Evolutionary conservation across 2,888 invertebrate genomes (phyloP).

Genomic region (Nowickia ferox): DNA sequence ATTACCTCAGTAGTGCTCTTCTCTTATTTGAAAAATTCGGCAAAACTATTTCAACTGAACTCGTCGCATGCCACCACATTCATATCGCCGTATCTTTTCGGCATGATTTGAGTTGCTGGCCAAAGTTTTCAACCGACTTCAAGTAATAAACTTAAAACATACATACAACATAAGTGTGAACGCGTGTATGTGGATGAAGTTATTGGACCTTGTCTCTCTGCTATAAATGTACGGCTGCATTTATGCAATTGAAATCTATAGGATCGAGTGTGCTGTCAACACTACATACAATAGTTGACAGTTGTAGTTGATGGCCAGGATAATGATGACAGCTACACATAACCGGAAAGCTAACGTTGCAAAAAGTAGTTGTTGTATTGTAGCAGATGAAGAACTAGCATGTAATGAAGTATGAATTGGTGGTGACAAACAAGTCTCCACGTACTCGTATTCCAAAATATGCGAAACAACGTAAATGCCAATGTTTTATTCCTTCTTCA

Average conservation of each 20-base stretch:
- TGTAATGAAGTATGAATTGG: conserved; percentile 38
- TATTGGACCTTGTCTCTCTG: background rate
- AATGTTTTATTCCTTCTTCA: conserved; percentile 46
- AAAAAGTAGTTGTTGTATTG: conserved; percentile 25
- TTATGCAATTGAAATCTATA: conserved; percentile 69
- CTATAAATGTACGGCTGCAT: background rate
- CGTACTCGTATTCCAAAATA: conserved; percentile 23
- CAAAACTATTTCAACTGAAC: conserved; percentile 13
- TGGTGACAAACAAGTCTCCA: conserved; percentile 14
- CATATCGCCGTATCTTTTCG: conserved; percentile 18
- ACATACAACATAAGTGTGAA: background rate
- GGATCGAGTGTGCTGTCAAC: conserved; percentile 80
- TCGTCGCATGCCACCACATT: conserved; percentile 7
- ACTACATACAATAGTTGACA: conserved; percentile 77
- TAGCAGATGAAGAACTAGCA: conserved; percentile 28
- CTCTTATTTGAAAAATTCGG: conserved; percentile 13
- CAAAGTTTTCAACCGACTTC: conserved; percentile 48
- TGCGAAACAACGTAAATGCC: conserved; percentile 45
- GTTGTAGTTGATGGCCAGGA: conserved; percentile 80
- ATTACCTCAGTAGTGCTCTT: background rate
- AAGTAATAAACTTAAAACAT: conserved; percentile 50
- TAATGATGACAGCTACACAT: conserved; percentile 79
- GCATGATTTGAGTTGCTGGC: conserved; percentile 30
- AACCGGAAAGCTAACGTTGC: conserved; percentile 56
- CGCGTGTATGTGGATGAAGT: background rate